Conservation (phyloP, 2,113 vertebrate species). For the Podocnemis expansa region DNA sequence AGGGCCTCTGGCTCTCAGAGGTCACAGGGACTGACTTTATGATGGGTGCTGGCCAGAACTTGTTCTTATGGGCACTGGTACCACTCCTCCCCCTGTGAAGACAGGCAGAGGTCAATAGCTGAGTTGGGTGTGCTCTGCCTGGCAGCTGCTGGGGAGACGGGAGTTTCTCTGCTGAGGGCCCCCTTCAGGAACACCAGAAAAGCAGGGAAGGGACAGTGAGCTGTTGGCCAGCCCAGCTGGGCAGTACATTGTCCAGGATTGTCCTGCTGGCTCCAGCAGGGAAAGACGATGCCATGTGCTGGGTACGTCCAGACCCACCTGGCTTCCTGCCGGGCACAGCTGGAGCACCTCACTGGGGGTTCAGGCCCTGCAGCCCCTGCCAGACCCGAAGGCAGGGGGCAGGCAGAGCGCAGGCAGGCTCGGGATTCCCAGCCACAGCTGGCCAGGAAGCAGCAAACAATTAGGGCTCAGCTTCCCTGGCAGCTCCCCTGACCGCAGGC, state of each 20-base stretch:
- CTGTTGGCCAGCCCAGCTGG: not conserved
- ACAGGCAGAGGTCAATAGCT: not conserved
- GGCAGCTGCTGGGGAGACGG: not conserved
- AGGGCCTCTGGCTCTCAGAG: not conserved
- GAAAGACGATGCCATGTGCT: not conserved
- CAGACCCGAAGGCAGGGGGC: not conserved
- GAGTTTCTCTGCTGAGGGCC: not conserved
- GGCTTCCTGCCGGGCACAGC: not conserved
- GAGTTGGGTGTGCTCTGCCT: too few relatives aligned
- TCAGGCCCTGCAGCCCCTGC: not conserved
- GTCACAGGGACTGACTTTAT: not conserved
- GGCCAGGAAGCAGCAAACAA: not conserved
- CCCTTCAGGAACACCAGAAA: not conserved
- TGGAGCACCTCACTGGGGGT: not conserved
- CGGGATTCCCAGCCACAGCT: not conserved
- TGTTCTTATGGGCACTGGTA: not conserved
- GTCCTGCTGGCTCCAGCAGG: not conserved
- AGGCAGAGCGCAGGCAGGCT: rapidly evolving
- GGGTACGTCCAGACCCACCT: not conserved
- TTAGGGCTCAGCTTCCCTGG: not conserved
- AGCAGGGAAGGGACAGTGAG: not conserved
- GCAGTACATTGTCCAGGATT: not conserved
- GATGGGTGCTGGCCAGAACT: not conserved
- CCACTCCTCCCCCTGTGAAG: not conserved
- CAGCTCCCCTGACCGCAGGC: not conserved